Conservation (phyloP, 2,113 vertebrate genomes). For the Lophochroa leadbeateri region DNA sequence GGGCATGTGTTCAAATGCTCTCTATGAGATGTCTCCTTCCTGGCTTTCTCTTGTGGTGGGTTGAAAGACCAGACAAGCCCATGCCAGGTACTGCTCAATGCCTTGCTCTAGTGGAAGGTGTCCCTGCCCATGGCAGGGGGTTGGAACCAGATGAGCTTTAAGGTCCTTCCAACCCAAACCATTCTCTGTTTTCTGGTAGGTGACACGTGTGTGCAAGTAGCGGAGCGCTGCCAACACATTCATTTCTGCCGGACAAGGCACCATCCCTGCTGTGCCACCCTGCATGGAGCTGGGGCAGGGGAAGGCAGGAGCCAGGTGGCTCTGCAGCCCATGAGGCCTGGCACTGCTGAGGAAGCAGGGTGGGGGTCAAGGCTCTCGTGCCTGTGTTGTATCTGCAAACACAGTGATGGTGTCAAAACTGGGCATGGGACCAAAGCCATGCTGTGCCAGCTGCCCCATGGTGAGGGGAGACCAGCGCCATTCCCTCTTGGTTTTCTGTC, state of each 20-base stretch:
- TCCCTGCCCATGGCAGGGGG: not conserved
- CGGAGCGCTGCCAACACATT: not conserved
- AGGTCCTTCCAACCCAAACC: not conserved
- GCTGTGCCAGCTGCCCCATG: not conserved
- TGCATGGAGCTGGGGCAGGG: not conserved
- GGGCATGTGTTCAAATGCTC: not conserved
- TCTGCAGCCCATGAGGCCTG: accelerated
- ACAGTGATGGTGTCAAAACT: accelerated
- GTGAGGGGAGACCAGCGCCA: not conserved
- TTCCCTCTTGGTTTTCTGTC: not conserved
- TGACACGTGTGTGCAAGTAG: not conserved
- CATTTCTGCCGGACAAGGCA: not conserved
- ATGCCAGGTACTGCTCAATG: accelerated
- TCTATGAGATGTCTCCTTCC: accelerated
- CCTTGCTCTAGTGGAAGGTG: not conserved
- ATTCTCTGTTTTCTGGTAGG: not conserved
- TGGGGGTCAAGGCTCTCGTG: accelerated
- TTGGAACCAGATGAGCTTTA: not conserved
- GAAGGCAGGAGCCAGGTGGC: not conserved
- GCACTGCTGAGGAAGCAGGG: accelerated
- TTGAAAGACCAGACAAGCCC: not conserved
- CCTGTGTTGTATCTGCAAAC: not conserved
- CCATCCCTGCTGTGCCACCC: not conserved
- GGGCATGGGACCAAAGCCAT: accelerated
- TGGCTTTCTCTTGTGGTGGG: not conserved